Percentiles rank a stretch among this genome's conserved stretches.
phyloP scores from a whole-genome alignment of 2,888 invertebrate genomes.

The Frankliniella intonsa region DNA sequence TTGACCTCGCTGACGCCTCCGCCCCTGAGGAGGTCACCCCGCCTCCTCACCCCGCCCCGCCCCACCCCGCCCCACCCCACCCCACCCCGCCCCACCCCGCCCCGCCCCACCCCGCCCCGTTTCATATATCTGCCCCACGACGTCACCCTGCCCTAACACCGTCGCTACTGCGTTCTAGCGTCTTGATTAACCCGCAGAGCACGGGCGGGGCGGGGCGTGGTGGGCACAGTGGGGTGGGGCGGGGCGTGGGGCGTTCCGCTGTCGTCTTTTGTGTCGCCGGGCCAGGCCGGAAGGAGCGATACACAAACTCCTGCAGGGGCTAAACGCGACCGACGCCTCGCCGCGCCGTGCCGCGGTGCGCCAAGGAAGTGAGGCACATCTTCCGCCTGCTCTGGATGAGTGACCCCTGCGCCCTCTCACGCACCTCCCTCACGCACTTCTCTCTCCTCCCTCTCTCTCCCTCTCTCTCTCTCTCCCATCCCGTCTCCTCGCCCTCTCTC shows the following conservation, averaged over 20 bases:
- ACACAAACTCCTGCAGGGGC: no score
- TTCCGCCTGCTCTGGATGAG: not conserved
- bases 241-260: not conserved
- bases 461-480: not conserved
- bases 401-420: not conserved
- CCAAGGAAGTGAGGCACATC: not conserved
- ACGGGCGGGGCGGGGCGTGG: not conserved
- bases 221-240: not conserved
- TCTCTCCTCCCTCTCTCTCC: not conserved
- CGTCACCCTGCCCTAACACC: no score
- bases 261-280: not conserved
- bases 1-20: no score
- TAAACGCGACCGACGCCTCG: no score
- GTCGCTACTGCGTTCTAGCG: no score
- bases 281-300: no score
- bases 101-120: not conserved
- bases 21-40: no score
- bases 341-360: not conserved
- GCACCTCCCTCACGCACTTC: not conserved
- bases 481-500: not conserved
- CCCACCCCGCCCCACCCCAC: not conserved
- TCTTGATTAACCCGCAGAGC: not conserved
- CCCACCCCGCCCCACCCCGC: not conserved
- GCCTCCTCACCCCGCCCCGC: not conserved
- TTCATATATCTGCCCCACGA: not conserved